Conservation (phyloP, 2,113 vertebrate genomes). For the Hymenochirus boettgeri region DNA sequence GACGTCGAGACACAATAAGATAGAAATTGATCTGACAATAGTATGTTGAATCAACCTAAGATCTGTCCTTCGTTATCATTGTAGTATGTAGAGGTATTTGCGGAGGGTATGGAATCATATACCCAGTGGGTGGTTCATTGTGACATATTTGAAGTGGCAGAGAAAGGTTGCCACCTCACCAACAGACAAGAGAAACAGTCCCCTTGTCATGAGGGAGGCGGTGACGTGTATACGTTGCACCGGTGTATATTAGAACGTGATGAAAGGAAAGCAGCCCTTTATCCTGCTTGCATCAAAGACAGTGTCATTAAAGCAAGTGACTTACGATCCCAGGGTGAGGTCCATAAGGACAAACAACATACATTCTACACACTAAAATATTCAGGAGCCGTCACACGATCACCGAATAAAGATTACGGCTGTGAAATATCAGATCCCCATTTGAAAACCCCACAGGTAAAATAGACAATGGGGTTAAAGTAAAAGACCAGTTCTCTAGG, state of each 20-base stretch:
- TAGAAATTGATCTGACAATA: no score
- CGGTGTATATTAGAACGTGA: not conserved
- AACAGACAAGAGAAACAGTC: not conserved
- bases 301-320: not conserved
- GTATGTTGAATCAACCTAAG: no score
- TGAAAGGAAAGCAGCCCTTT: not conserved
- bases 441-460: slow-evolving; percentile 4
- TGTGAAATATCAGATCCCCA: slow-evolving; percentile 4
- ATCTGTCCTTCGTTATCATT: no score
- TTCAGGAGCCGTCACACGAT: slow-evolving; percentile 28
- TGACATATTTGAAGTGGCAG: no score
- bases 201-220: not conserved
- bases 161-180: no score
- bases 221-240: not conserved
- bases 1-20: no score
- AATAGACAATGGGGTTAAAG: no score
- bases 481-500: no score
- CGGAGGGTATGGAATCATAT: no score
- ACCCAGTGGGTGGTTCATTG: no score
- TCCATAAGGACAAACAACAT: not conserved
- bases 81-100: no score
- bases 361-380: slow-evolving; percentile 14
- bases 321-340: not conserved
- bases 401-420: slow-evolving; percentile 1
- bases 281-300: not conserved